Percentiles rank a stretch among this genome's conserved stretches.
Evolutionary conservation across 2,797 vertebrate species (phyloP).

Genomic region (Brachyalestes nurse): DNA sequence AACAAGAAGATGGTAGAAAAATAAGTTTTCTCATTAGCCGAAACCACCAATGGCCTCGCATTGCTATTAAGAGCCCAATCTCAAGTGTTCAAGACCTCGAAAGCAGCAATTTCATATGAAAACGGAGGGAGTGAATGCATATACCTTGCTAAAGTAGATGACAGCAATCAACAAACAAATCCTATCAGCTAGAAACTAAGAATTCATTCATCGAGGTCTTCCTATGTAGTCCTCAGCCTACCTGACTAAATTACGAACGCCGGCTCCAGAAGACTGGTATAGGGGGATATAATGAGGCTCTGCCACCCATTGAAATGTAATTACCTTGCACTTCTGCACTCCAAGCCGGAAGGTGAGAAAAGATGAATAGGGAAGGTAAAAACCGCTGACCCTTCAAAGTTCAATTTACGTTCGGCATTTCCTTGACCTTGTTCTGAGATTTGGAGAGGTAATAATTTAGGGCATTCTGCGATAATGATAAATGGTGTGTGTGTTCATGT

Average conservation of each 20-base stretch:
- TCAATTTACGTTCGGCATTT: conserved; percentile 97
- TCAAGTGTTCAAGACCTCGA: conserved; percentile 56
- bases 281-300: conserved; percentile 87
- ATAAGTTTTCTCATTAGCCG: conserved; percentile 75
- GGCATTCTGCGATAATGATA: conserved; percentile 89
- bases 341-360: conserved; percentile 87
- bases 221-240: conserved; percentile 75
- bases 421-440: conserved; percentile 93
- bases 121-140: conserved; percentile 8
- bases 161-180: conserved; percentile 48
- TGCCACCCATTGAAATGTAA: conserved; percentile 90
- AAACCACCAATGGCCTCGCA: conserved; percentile 65
- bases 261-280: conserved; percentile 79
- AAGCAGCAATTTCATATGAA: conserved; percentile 38
- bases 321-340: conserved; percentile 91
- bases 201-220: conserved; percentile 46
- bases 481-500: conserved; percentile 92
- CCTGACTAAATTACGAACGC: conserved; percentile 92
- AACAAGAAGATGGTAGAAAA: conserved; percentile 76
- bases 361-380: conserved; percentile 94
- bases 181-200: conserved; percentile 40
- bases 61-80: conserved; percentile 68
- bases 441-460: conserved; percentile 95
- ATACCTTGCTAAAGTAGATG: conserved; percentile 6
- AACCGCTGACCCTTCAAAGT: conserved; percentile 92